Percentiles rank a stretch among this genome's conserved stretches.
These are phyloP conservation scores for Benitochromis conjunctus DNA, from an alignment of 2,113 vertebrate genomes.

Conservation along the genomic window DNA sequence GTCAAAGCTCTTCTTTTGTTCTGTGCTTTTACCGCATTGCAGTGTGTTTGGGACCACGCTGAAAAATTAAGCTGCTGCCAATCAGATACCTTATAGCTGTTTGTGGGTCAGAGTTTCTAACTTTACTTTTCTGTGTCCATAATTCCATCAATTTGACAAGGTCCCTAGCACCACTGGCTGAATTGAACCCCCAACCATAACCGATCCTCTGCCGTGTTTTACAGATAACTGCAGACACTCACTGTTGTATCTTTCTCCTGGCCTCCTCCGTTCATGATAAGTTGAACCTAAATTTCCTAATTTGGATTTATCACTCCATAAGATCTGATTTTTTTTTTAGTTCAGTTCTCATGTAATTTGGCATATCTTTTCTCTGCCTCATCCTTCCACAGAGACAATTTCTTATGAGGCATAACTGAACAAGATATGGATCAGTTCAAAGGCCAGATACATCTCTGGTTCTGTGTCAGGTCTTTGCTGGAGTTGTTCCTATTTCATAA, in stretches of 20 bases:
- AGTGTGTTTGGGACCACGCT: background rate
- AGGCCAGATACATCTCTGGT: background rate
- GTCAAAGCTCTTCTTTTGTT: background rate
- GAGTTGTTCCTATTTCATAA: fast-evolving
- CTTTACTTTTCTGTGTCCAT: background rate
- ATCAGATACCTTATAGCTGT: background rate
- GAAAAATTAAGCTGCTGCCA: background rate
- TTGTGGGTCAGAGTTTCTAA: background rate
- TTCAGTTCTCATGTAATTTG: background rate
- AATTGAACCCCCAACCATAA: background rate
- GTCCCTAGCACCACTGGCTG: background rate
- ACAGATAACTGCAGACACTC: background rate
- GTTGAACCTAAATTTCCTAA: background rate
- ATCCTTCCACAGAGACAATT: background rate
- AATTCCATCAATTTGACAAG: background rate
- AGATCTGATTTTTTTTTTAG: background rate
- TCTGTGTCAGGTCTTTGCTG: background rate
- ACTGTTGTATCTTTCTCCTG: background rate
- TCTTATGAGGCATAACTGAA: background rate
- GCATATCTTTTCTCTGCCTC: background rate
- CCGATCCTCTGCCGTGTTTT: background rate
- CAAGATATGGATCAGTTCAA: background rate
- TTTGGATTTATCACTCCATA: background rate
- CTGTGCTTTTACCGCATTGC: background rate
- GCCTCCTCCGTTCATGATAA: background rate